A percentile compares a stretch with the other conserved stretches of the same genome.
phyloP scores from a whole-genome alignment of 2,888 invertebrate genomes.

The Heliconius aoede region DNA sequence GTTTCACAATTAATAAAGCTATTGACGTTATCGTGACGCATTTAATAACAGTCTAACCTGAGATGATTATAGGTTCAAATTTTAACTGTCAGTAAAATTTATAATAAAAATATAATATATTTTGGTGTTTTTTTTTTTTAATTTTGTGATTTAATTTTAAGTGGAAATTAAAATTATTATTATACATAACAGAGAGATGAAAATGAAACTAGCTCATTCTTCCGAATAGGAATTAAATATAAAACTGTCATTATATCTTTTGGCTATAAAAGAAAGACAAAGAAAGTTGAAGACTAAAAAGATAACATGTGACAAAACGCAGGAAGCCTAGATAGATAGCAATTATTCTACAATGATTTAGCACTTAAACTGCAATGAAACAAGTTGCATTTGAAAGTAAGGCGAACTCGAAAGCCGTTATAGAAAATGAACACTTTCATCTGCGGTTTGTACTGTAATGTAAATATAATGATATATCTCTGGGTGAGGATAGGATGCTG shows the following conservation, averaged over 20 bases:
- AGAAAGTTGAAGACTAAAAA: no score
- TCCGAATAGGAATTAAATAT: no score
- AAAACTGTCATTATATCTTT: no score
- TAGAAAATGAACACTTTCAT: slow-evolving; percentile 9
- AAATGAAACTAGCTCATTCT: no score
- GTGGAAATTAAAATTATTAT: not conserved
- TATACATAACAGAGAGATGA: no score
- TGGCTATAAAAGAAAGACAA: no score
- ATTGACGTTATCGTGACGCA: not conserved
- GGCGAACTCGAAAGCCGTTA: slow-evolving; percentile 7
- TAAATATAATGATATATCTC: slow-evolving; percentile 5
- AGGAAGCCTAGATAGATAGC: not conserved
- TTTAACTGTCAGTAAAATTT: no score
- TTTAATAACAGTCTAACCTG: not conserved
- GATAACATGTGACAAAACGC: not conserved
- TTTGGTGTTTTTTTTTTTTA: no score
- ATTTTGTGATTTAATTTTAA: not conserved
- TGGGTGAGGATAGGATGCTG: not conserved
- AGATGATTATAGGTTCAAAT: not conserved
- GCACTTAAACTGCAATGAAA: slow-evolving; percentile 7
- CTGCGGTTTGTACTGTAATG: slow-evolving; percentile 16
- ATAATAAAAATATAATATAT: no score
- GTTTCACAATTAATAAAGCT: not conserved
- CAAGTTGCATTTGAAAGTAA: slow-evolving; percentile 10
- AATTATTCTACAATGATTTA: not conserved